Evolutionary conservation across 2,113 vertebrate species (phyloP).

Genomic region (Coturnix japonica): DNA sequence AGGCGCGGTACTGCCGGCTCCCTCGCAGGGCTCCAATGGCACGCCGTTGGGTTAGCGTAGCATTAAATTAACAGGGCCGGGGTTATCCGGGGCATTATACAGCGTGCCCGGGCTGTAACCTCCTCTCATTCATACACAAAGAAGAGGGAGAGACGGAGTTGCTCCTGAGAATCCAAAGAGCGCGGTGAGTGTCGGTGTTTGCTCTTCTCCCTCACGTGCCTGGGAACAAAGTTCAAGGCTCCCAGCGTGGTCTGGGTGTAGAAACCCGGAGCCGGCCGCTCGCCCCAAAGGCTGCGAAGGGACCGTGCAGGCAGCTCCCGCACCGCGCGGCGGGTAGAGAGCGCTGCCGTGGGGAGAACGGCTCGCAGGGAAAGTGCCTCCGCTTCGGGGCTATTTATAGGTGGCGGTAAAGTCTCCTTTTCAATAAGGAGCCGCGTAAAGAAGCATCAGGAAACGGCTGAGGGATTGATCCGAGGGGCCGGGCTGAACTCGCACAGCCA

Average conservation of each 20-base stretch:
- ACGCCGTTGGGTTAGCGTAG: constrained; percentile 22
- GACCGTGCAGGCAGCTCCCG: neutral
- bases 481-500: neutral
- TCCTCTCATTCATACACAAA: constrained; percentile 34
- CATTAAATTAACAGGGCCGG: constrained; percentile 37
- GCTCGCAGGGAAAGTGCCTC: neutral
- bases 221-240: constrained; percentile 45
- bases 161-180: constrained; percentile 40
- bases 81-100: constrained; percentile 37
- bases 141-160: constrained; percentile 47
- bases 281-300: neutral
- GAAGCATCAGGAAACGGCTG: constrained; percentile 26
- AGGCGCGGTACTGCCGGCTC: neutral
- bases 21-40: constrained; percentile 5
- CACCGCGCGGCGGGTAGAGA: neutral
- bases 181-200: constrained; percentile 52
- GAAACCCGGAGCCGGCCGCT: neutral
- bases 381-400: constrained; percentile 60
- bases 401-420: constrained; percentile 64
- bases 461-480: constrained; percentile 7
- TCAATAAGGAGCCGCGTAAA: constrained; percentile 27
- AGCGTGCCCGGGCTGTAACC: constrained; percentile 34
- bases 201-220: neutral
- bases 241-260: neutral
- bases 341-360: neutral